These are phyloP conservation scores for Ennomos fuscantarius DNA, from an alignment of 2,888 invertebrate species.

Conservation along the genomic window DNA sequence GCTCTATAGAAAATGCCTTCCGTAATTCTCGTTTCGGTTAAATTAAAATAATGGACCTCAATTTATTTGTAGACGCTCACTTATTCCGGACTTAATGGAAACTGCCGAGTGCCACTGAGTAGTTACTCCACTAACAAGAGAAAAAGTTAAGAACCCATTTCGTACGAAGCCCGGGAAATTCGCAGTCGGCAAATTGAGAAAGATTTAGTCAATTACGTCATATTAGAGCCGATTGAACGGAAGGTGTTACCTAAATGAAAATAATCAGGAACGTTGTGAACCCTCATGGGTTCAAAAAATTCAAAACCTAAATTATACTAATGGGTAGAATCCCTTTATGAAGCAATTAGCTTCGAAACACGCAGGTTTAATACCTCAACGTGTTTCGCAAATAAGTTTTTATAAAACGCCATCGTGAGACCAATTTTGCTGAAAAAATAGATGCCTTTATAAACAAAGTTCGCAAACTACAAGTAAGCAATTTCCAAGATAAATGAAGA, in stretches of 20 bases:
- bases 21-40: constrained; percentile 42
- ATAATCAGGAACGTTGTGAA: constrained; percentile 35
- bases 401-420: constrained; percentile 31
- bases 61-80: constrained; percentile 48
- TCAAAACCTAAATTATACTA: constrained; percentile 12
- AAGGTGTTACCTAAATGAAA: constrained; percentile 28
- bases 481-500: constrained; percentile 45
- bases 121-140: constrained; percentile 37
- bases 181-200: constrained; percentile 18
- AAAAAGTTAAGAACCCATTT: constrained; percentile 30
- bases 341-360: constrained; percentile 2
- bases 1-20: constrained; percentile 40
- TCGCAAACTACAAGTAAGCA: constrained; percentile 43
- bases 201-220: constrained; percentile 30
- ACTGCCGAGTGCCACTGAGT: constrained; percentile 33
- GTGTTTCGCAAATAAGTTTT: constrained; percentile 19
- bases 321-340: background rate
- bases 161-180: constrained; percentile 15
- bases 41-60: constrained; percentile 53
- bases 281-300: constrained; percentile 6
- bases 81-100: constrained; percentile 41
- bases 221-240: constrained; percentile 30
- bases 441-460: constrained; percentile 45
- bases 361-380: constrained; percentile 14
- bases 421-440: constrained; percentile 42